Conservation (phyloP, 2,113 vertebrate species). For the Oenanthe oenanthe region DNA sequence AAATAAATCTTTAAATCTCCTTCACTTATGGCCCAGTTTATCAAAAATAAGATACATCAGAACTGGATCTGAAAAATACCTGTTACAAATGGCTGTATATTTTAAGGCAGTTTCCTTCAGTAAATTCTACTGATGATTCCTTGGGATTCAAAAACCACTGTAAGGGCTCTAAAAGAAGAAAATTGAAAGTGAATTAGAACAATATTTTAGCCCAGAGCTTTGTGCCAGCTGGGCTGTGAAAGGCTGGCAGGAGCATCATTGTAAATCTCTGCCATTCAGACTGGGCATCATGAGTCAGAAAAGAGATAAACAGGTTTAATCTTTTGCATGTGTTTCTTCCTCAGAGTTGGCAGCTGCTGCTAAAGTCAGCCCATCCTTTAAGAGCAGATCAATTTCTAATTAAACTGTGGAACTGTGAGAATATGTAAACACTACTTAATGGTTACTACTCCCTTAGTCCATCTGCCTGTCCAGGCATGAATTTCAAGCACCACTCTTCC, state of each 20-base stretch:
- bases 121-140: background rate
- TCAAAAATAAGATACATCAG: background rate
- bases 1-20: background rate
- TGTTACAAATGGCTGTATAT: background rate
- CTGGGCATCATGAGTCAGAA: background rate
- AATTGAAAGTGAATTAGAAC: background rate
- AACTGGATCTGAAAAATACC: background rate
- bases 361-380: background rate
- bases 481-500: background rate
- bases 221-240: conserved; percentile 1
- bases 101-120: background rate
- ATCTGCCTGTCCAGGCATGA: background rate
- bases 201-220: background rate
- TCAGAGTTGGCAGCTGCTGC: background rate
- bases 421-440: background rate
- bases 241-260: background rate
- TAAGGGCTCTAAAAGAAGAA: background rate
- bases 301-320: conserved; percentile 8
- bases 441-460: background rate
- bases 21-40: background rate
- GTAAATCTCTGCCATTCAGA: background rate
- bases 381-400: background rate
- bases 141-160: background rate
- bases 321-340: background rate
- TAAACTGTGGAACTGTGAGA: background rate